Percentiles rank a stretch among this genome's conserved stretches.
These are phyloP conservation scores for Castor canadensis DNA, from an alignment of 2,113 vertebrate genomes.

Conservation along the genomic window DNA sequence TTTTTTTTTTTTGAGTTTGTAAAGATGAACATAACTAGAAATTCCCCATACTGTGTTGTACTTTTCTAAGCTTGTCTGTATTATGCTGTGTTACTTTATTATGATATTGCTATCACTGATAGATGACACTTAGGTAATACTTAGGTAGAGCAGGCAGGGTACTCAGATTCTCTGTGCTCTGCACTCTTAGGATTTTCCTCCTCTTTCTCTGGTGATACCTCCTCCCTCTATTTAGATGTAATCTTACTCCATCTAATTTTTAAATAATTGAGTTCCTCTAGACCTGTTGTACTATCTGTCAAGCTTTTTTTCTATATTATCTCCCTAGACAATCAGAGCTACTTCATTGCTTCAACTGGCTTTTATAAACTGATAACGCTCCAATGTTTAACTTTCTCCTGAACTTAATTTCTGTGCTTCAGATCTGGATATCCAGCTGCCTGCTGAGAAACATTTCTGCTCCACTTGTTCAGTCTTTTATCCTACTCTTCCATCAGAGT, in stretches of 20 bases:
- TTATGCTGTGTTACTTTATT: not conserved
- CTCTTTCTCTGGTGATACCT: not conserved
- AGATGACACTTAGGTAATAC: not conserved
- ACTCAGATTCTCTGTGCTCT: not conserved
- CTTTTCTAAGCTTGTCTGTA: not conserved
- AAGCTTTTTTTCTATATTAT: not conserved
- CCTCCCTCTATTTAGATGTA: not conserved
- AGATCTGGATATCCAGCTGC: not conserved
- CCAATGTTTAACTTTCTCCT: not conserved
- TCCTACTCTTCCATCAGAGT: not conserved
- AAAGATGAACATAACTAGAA: not conserved
- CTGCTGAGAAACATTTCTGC: not conserved
- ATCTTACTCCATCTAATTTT: not conserved
- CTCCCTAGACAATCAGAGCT: not conserved
- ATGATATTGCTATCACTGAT: not conserved
- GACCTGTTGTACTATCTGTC: not conserved
- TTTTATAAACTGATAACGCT: not conserved
- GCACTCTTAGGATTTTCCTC: not conserved
- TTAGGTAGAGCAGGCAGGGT: not conserved
- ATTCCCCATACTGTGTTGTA: not conserved
- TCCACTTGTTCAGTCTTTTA: not conserved
- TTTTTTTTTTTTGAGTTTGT: no score
- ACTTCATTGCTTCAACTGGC: not conserved
- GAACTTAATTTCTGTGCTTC: not conserved
- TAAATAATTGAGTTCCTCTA: not conserved